Evolutionary conservation across 1,140 invertebrate genomes (phyloP).

Genomic region (Drosophila paulistorum): DNA sequence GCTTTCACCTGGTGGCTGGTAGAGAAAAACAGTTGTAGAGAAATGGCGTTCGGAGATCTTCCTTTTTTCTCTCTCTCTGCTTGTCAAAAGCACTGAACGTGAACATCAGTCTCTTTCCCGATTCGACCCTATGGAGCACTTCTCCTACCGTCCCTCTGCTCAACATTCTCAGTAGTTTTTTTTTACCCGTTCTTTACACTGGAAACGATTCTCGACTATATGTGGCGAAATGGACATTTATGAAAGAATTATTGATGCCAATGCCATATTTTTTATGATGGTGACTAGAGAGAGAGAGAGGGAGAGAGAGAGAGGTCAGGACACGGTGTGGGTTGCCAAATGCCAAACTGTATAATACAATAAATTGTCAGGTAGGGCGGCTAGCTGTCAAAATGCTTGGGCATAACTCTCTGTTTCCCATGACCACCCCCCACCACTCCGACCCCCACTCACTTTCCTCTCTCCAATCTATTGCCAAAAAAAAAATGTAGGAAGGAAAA

Average conservation of each 20-base stretch:
- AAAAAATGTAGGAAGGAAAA: constrained; percentile 48
- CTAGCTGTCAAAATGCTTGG: constrained; percentile 74
- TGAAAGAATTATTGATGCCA: constrained; percentile 82
- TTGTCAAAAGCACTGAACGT: constrained; percentile 75
- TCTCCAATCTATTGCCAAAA: constrained; percentile 40
- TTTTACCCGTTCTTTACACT: neutral
- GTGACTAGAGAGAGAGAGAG: constrained; percentile 40
- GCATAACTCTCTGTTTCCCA: constrained; percentile 51
- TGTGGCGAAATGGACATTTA: constrained; percentile 82
- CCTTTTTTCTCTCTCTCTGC: constrained; percentile 42
- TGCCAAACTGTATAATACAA: constrained; percentile 72
- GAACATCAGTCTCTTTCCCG: constrained; percentile 53
- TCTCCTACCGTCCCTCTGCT: neutral
- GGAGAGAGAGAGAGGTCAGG: constrained; percentile 26
- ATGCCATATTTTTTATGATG: constrained; percentile 73
- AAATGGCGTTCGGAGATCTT: constrained; percentile 40
- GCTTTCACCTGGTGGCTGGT: constrained; percentile 62
- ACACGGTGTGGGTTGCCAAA: constrained; percentile 53
- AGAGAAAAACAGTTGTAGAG: constrained; percentile 38
- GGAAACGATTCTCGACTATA: constrained; percentile 68
- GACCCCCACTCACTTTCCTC: neutral
- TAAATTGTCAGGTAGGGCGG: constrained; percentile 76
- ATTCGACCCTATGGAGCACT: constrained; percentile 26
- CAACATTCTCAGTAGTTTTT: neutral
- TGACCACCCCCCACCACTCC: neutral